These are phyloP conservation scores for Lepidurus packardi DNA, from an alignment of 1,140 invertebrate species.

Conservation along the genomic window DNA sequence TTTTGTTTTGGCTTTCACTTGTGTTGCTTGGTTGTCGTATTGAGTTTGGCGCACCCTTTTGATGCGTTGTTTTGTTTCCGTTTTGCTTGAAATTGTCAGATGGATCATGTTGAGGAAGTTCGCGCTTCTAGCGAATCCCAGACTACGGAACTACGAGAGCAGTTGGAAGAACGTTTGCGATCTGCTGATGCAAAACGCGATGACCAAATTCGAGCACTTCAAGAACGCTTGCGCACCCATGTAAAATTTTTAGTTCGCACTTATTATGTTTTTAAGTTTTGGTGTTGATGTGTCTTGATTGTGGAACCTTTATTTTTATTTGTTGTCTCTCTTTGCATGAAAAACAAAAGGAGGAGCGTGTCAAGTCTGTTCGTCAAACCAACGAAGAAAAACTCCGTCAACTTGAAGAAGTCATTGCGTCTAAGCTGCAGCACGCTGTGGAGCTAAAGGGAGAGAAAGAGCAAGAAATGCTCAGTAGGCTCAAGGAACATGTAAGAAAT, in stretches of 20 bases:
- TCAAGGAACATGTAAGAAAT: constrained; percentile 27
- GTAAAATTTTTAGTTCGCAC: neutral
- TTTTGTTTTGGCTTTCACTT: constrained; percentile 23
- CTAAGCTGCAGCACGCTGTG: constrained; percentile 19
- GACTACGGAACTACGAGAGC: constrained; percentile 70
- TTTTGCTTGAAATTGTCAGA: neutral
- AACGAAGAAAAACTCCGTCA: constrained; percentile 25
- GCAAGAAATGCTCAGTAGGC: constrained; percentile 27
- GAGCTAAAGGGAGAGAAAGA: constrained; percentile 19
- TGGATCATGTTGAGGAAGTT: constrained; percentile 64
- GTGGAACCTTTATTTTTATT: constrained; percentile 1
- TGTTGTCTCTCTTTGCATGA: neutral
- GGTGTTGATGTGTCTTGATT: constrained; percentile 7
- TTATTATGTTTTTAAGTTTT: neutral
- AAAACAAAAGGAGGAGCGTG: constrained; percentile 23
- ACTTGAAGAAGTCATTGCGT: constrained; percentile 23
- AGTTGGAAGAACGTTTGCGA: constrained; percentile 76
- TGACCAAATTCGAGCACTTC: constrained; percentile 78
- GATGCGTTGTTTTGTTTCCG: neutral
- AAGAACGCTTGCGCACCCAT: constrained; percentile 59
- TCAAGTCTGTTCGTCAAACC: constrained; percentile 27
- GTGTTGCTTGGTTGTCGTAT: constrained; percentile 30
- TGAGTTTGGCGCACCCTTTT: constrained; percentile 29
- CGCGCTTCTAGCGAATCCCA: constrained; percentile 71
- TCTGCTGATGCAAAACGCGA: constrained; percentile 74